Evolutionary conservation across 1,140 invertebrate species (phyloP).

Genomic region (Drosophila insularis): DNA sequence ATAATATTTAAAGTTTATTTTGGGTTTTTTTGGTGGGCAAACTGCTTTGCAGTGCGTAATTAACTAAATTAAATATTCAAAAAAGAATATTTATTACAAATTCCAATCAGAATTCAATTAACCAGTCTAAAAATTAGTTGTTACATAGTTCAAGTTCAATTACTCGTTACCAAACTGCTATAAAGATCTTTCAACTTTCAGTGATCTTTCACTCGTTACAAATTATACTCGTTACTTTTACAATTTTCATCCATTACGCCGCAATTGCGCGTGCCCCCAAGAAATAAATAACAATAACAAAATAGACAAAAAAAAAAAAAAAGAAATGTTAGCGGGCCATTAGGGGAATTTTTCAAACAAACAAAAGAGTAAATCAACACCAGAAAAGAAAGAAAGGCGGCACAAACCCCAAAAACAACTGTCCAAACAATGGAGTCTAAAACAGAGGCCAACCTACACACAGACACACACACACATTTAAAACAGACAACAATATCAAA

Average conservation of each 20-base stretch:
- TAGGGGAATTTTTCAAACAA: constrained; percentile 54
- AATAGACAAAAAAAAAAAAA: constrained; percentile 3
- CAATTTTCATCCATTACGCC: constrained; percentile 6
- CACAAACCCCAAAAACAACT: constrained; percentile 43
- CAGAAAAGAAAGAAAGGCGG: neutral
- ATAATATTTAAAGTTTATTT: constrained; percentile 18
- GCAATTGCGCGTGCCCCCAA: constrained; percentile 31
- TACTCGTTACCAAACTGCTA: no score
- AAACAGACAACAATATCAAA: constrained; percentile 38
- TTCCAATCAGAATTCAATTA: neutral
- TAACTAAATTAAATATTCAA: constrained; percentile 12
- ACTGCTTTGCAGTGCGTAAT: neutral
- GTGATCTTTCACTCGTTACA: neutral
- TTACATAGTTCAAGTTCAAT: no score
- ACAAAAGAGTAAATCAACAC: constrained; percentile 22
- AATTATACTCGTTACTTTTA: neutral
- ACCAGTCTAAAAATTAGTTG: neutral
- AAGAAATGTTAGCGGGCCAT: constrained; percentile 54
- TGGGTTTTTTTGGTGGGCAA: constrained; percentile 2
- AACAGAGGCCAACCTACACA: constrained; percentile 34
- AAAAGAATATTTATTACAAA: neutral
- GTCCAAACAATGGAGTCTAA: constrained; percentile 53
- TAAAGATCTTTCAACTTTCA: no score
- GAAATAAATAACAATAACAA: neutral
- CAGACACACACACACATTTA: constrained; percentile 10